These are phyloP conservation scores for Cryptops parisi DNA, from an alignment of 2,888 invertebrate genomes.

Conservation along the genomic window DNA sequence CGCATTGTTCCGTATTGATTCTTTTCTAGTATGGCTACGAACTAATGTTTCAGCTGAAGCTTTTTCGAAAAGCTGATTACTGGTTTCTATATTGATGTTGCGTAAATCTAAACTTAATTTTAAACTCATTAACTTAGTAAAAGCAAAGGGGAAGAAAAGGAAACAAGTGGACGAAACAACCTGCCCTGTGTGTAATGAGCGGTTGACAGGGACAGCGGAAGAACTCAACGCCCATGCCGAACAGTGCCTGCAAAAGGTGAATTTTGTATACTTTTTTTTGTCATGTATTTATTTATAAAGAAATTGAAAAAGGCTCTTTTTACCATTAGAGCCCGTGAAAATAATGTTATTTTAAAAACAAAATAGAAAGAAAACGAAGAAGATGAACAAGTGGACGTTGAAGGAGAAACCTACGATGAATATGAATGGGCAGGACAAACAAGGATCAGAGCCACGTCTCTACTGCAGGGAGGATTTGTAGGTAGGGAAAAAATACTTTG, in stretches of 20 bases:
- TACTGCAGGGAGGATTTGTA: conserved; percentile 51
- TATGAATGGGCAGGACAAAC: conserved; percentile 89
- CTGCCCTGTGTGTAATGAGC: conserved; percentile 70
- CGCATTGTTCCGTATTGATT: no score
- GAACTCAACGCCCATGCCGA: conserved; percentile 58
- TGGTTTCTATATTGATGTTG: background rate
- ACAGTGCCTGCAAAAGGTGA: conserved; percentile 47
- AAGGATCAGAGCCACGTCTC: conserved; percentile 43
- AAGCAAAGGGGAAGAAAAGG: conserved; percentile 52
- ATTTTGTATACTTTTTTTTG: background rate
- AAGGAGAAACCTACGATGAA: conserved; percentile 52
- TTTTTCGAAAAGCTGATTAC: background rate
- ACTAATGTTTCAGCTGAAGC: no score
- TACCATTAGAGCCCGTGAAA: no score
- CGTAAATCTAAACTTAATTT: background rate
- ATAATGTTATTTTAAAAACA: no score
- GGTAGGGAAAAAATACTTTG: no score
- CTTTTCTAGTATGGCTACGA: no score
- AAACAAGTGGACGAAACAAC: conserved; percentile 41
- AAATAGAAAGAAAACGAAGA: conserved; percentile 39
- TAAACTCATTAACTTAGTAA: conserved; percentile 22
- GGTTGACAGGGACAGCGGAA: conserved; percentile 44
- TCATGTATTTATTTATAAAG: no score
- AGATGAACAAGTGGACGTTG: conserved; percentile 51
- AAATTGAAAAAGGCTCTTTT: no score